Base-by-base conservation (phyloP, 2,888 invertebrate genomes). In the Mesorhabditis belari region DNA sequence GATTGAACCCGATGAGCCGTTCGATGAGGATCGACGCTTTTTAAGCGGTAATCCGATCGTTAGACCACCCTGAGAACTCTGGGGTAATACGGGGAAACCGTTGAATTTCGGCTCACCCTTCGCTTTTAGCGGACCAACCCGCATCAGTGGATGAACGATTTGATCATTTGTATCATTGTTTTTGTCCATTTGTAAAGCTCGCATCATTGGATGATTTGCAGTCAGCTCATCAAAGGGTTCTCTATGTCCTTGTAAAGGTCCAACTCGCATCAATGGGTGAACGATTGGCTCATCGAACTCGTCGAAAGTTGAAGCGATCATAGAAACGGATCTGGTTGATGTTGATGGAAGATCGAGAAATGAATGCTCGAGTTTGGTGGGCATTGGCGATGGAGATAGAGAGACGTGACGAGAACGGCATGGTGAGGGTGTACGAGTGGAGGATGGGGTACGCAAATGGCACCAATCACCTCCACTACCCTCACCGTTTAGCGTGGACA, bases 41-140 rank as follows among this genome's bases (percentile, higher is more conserved):
- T 70, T 70, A 24, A 70, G 57, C 19, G 63, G 65, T 24, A 65
- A 55, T 50, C 70, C 70, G 28, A 64, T 59, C n/a, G 67, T 64
- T 50, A 70, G 64, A 23, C 65, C 65, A 5, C 64, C 62, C 17
- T 58, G 12, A 35, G 12, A 17, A n/a, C 12, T n/a, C 44, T 17
- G 44, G 44, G 44, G 44, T 35, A 17, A n/a, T 17, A 35, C 44
- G n/a, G 44, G 44, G 44, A 35, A 35, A 17, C 44, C 44, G n/a
- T 17, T 9, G 44, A 17, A 35, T 17, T 35, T n/a, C n/a, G 44
- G 44, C 44, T 35, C 44, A 35, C n/a, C 44, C n/a, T 35, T 35
- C 12, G 44, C 44, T 35, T 35, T 35, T 35, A 35, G 44, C 12
- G 44, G 44, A n/a, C 35, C 28, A 49, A 57, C 61, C 21, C 62